phyloP scores from a whole-genome alignment of 2,797 vertebrate genomes.

The Anguilla marmorata region DNA sequence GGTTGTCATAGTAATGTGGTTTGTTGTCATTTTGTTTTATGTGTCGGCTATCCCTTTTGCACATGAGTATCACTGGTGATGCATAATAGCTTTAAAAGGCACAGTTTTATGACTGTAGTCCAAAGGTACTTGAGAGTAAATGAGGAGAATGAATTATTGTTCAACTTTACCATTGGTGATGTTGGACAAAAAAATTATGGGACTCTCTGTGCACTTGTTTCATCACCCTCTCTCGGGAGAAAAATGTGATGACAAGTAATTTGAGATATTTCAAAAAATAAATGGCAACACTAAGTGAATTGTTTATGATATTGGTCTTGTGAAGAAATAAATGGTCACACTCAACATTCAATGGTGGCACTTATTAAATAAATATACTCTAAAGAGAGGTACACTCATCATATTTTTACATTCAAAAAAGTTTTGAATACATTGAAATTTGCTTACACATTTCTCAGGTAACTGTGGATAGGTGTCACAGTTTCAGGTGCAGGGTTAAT shows the following conservation, averaged over 20 bases:
- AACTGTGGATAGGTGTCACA: background rate
- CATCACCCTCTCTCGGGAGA: background rate
- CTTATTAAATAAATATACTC: background rate
- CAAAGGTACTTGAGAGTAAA: conserved; percentile 31
- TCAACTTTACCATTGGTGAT: background rate
- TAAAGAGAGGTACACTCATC: background rate
- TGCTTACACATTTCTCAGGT: background rate
- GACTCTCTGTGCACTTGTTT: background rate
- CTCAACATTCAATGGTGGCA: background rate
- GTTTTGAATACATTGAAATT: background rate
- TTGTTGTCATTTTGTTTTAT: conserved; percentile 12
- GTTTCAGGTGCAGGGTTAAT: conserved; percentile 20
- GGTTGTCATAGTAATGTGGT: conserved; percentile 30
- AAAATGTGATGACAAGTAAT: background rate
- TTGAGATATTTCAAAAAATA: background rate
- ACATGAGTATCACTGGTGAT: conserved; percentile 20
- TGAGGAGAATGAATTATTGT: conserved; percentile 3
- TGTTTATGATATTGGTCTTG: background rate
- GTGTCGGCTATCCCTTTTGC: background rate
- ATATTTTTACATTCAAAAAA: background rate
- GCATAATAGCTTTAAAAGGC: conserved; percentile 23
- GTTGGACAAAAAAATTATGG: background rate
- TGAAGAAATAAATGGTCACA: background rate
- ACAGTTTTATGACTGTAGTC: conserved; percentile 25
- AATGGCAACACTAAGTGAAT: background rate